These are phyloP conservation scores for Piprites chloris DNA, from an alignment of 2,113 vertebrate species.

Conservation along the genomic window DNA sequence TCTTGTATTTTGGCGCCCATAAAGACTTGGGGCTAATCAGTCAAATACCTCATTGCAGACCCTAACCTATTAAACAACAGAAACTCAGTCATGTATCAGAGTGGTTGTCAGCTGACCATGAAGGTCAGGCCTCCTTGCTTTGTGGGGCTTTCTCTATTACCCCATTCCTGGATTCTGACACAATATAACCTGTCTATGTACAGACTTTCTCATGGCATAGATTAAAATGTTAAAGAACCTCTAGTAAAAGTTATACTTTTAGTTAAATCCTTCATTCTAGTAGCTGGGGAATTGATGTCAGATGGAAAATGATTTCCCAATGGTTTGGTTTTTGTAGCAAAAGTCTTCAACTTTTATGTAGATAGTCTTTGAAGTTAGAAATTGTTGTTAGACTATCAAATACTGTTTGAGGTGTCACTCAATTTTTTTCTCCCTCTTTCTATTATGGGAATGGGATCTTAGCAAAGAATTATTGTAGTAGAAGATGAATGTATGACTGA, in stretches of 20 bases:
- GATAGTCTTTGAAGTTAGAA: conserved; percentile 82
- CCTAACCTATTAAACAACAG: neutral
- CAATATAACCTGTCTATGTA: conserved; percentile 48
- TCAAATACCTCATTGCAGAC: neutral
- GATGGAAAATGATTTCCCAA: conserved; percentile 80
- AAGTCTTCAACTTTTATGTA: conserved; percentile 86
- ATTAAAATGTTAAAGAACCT: conserved; percentile 77
- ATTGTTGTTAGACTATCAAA: conserved; percentile 83
- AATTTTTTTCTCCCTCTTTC: conserved; percentile 67
- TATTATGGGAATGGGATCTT: conserved; percentile 68
- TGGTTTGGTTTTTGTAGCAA: conserved; percentile 79
- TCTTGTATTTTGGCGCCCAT: neutral
- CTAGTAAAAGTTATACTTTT: conserved; percentile 71
- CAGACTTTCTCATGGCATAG: conserved; percentile 45
- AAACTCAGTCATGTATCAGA: neutral
- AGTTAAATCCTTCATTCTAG: conserved; percentile 67
- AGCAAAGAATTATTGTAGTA: conserved; percentile 65
- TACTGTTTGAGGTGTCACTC: conserved; percentile 85
- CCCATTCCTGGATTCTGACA: conserved; percentile 45
- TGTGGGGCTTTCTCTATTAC: neutral
- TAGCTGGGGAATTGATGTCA: conserved; percentile 80
- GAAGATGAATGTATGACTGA: conserved; percentile 68
- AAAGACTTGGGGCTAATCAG: neutral
- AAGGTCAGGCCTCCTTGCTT: neutral
- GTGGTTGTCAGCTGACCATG: neutral